Evolutionary conservation across 2,113 vertebrate species (phyloP).

Genomic region (Antigone vipio): DNA sequence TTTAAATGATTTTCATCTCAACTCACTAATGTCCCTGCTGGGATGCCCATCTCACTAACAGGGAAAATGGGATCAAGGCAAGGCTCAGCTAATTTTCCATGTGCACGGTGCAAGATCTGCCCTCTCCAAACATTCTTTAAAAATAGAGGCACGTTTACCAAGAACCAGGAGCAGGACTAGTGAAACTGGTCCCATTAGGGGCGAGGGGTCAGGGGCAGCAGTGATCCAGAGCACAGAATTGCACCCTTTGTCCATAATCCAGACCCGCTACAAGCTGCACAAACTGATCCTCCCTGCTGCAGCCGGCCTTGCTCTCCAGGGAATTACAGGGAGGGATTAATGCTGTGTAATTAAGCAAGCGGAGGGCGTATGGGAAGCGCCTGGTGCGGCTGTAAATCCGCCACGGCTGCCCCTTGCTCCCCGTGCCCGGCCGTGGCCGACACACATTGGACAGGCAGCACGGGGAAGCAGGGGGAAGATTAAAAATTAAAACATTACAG

Average conservation of each 20-base stretch:
- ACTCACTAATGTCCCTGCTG: rapidly evolving
- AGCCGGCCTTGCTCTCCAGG: neutral
- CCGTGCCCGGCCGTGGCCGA: rapidly evolving
- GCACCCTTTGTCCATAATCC: neutral
- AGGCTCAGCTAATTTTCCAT: neutral
- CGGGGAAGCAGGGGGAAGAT: rapidly evolving
- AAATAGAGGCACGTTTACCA: rapidly evolving
- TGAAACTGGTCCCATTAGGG: neutral
- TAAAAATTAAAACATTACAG: neutral
- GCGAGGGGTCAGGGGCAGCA: neutral
- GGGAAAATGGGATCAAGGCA: neutral
- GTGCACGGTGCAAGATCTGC: rapidly evolving
- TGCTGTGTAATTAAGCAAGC: neutral
- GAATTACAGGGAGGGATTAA: neutral
- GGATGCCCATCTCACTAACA: neutral
- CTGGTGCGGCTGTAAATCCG: neutral
- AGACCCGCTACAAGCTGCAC: neutral
- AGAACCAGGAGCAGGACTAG: neutral
- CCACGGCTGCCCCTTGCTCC: neutral
- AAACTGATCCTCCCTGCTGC: neutral
- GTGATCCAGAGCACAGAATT: neutral
- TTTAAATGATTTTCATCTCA: neutral
- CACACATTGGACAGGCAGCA: rapidly evolving
- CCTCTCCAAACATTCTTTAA: neutral
- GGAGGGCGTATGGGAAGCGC: neutral